phyloP scores from a whole-genome alignment of 2,888 invertebrate species.

The Ommatoiulus sabulosus region DNA sequence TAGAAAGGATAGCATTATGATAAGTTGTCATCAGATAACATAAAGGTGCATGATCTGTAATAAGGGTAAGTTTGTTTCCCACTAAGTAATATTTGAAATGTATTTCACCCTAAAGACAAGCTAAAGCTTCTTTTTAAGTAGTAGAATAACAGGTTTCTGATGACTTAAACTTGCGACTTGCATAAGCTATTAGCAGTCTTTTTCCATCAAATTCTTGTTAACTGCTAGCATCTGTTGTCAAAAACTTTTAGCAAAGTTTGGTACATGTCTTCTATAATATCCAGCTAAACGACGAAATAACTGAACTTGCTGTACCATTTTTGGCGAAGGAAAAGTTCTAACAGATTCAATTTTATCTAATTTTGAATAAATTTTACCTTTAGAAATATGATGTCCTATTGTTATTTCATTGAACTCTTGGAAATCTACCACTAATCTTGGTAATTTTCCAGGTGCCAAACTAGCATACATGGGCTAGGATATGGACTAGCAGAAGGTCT shows the following conservation, averaged over 20 bases:
- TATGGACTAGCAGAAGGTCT: background rate
- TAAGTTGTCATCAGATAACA: background rate
- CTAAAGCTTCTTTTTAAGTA: constrained; percentile 50
- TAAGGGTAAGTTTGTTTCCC: background rate
- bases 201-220: background rate
- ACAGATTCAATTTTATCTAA: background rate
- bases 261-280: background rate
- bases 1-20: background rate
- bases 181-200: constrained; percentile 36
- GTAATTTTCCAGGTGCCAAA: background rate
- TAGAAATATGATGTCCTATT: background rate
- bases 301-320: background rate
- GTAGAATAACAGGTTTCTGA: constrained; percentile 48
- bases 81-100: constrained; percentile 48
- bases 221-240: constrained; percentile 47
- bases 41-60: constrained; percentile 5
- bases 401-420: background rate
- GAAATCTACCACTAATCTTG: constrained; percentile 28
- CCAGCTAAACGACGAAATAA: background rate
- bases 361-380: background rate
- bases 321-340: background rate
- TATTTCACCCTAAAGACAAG: background rate
- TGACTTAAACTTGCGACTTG: constrained; percentile 29
- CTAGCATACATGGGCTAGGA: background rate
- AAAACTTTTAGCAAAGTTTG: constrained; percentile 5